A percentile compares a stretch with the other conserved stretches of the same genome.
These are phyloP conservation scores for Netelia inedita DNA, from an alignment of 2,888 invertebrate genomes.

Conservation along the genomic window DNA sequence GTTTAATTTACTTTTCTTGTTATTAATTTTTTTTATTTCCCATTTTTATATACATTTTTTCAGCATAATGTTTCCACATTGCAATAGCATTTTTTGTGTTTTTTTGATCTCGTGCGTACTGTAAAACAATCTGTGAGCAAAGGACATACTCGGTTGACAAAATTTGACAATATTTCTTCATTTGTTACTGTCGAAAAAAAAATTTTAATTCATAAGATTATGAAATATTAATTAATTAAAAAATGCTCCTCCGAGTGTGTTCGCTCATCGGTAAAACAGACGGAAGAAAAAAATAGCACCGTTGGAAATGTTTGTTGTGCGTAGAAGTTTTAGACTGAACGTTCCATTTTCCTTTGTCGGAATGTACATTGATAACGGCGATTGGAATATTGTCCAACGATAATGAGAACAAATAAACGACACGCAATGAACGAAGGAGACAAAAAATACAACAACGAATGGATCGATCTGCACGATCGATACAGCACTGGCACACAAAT, in stretches of 20 bases:
- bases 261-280: conserved; percentile 6
- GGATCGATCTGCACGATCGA: too few species aligned
- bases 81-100: conserved; percentile 68
- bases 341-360: conserved; percentile 66
- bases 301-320: conserved; percentile 72
- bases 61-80: conserved; percentile 64
- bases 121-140: conserved; percentile 44
- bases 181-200: not conserved
- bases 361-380: conserved; percentile 60
- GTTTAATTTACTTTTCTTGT: conserved; percentile 59
- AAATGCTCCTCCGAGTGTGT: conserved; percentile 48
- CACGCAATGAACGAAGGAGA: conserved; percentile 28
- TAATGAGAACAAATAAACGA: conserved; percentile 35
- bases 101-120: conserved; percentile 64
- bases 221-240: not conserved
- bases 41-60: conserved; percentile 46
- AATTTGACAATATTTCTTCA: conserved; percentile 1
- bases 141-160: conserved; percentile 37
- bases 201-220: not conserved
- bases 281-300: conserved; percentile 51
- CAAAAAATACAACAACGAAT: conserved; percentile 2
- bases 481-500: conserved; percentile 44
- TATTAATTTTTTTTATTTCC: not conserved
- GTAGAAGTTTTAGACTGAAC: conserved; percentile 69
- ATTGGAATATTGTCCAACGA: conserved; percentile 35